These are phyloP conservation scores for Lasioglossum calceatum DNA, from an alignment of 2,888 invertebrate genomes.

Conservation along the genomic window DNA sequence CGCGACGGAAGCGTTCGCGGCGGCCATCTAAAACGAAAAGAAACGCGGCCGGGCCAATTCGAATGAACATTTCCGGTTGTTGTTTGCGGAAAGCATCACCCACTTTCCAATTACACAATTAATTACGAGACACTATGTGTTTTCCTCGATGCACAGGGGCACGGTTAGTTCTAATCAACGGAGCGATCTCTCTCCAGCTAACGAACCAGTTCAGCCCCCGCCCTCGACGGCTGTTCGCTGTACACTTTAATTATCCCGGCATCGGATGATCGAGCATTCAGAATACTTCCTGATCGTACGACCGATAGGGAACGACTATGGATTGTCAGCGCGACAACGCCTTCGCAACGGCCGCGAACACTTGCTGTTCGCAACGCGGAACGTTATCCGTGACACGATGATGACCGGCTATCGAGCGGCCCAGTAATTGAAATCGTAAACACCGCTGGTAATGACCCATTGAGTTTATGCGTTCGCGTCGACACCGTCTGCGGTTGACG, in stretches of 20 bases:
- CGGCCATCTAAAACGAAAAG: neutral
- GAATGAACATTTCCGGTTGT: neutral
- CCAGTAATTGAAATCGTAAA: slow-evolving; percentile 78
- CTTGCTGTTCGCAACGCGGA: slow-evolving; percentile 33
- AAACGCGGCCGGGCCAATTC: neutral
- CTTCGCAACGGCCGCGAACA: slow-evolving; percentile 7
- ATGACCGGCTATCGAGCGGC: slow-evolving; percentile 46
- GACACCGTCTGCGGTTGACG: slow-evolving; percentile 66
- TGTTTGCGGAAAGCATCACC: neutral
- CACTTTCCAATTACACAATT: slow-evolving; percentile 3
- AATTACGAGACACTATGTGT: slow-evolving; percentile 6
- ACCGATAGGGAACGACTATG: slow-evolving; percentile 18
- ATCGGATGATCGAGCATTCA: slow-evolving; percentile 43
- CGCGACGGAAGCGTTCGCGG: neutral
- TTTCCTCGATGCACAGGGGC: slow-evolving; percentile 14
- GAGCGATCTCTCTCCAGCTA: slow-evolving; percentile 57
- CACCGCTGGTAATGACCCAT: slow-evolving; percentile 70
- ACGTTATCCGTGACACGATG: slow-evolving; percentile 41
- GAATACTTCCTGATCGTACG: slow-evolving; percentile 47
- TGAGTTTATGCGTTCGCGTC: slow-evolving; percentile 68
- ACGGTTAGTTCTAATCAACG: slow-evolving; percentile 43
- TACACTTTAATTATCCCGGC: slow-evolving; percentile 57
- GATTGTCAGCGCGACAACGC: slow-evolving; percentile 8
- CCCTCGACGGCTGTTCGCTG: slow-evolving; percentile 23
- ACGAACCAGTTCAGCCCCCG: slow-evolving; percentile 59